Base-by-base conservation (phyloP, 2,888 invertebrate species). In the Helicoverpa assulta region DNA sequence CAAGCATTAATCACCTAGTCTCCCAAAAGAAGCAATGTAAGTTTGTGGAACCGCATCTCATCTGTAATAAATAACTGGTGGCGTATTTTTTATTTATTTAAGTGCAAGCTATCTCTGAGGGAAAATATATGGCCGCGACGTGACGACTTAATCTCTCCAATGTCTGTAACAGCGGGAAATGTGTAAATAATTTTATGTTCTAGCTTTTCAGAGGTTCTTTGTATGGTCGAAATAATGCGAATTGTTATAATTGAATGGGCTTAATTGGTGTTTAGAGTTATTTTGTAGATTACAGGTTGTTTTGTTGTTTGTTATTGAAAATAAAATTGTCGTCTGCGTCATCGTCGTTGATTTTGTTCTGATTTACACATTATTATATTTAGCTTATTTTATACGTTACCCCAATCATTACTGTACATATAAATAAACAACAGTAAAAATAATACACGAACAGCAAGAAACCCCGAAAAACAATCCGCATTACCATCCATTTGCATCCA, bases 101-200 rank as follows among this genome's bases (percentile, higher is more conserved):
- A 85, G 82, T 80, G 81, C 73, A 76, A 85, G 86, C 85, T 88
- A 89, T 88, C 87, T 85, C 75, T 68, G 68, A 58, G 80, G 73
- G 81, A 26, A 89, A 91, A 93, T 89, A 89, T 88, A 93, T 92
- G 88, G 90, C 76, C 73, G 60, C 72, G 79, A 91, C 93, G 93
- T 92, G 93, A 90, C 86, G 88, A 88, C 87, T 90, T 93, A 92
- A 92, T 93, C 91, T 90, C 86, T 88, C 85, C 79, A 79, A 83
- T 78, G 53, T 53, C 81, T 84, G 85, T 83, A 85, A 86, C 88
- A 78, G 77, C 65, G 82, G 77, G 78, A 85, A 88, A 90, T 88
- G 90, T 88, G 84, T 79, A 86, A 87, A 89, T 90, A 88, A 86
- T 88, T 88, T 85, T 84, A 85, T 84, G 80, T 73, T 70, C 68